Base-by-base conservation (phyloP, 1,140 invertebrate genomes). In the Akabosia matsudoensis region DNA sequence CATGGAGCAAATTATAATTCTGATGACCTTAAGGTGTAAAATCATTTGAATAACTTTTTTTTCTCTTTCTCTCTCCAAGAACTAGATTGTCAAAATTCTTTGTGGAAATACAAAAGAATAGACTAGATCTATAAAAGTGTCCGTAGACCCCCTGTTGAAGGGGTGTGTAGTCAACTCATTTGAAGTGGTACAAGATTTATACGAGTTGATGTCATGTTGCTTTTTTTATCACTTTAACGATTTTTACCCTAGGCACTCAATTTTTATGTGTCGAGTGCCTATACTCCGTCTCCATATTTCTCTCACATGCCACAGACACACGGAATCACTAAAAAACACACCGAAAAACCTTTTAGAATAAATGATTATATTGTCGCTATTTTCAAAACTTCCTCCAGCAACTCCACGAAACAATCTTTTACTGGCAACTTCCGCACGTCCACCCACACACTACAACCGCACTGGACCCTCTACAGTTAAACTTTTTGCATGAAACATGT, bases 161-260 rank as follows among this genome's bases (percentile, higher is more conserved):
- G 61, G 61, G 61, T 67, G 61, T n/a, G 61, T 67, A 67, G 24
- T 67, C 28, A 67, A 67, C 61, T 67, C 61, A 67, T 67, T 67
- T 28, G 28, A 67, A 67, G 18, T 45, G 37, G 7, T 45, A 13
- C 10, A 67, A 31, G 7, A 28, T 28, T 67, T 31, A 67, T 30
- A 67, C 31, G 1, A 7, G 28, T 67, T 67, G 37, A 67, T 67
- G 61, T 67, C 54, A 22, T 67, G 61, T 30, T 67, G 61, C n/a
- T 7, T n/a, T 28, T 31, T 67, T 67, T 67, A 67, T 67, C 61
- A 67, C 24, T 67, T 28, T 67, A 67, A 67, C 28, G 31, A 24
- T 67, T 67, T 30, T 67, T 67, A 67, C 28, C 7, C 13, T 30
- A 31, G 28, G 1, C 61, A 67, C 22, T 67, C 28, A 67, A 30